phyloP scores from a whole-genome alignment of 2,113 vertebrate genomes.

The Zosterops lateralis region DNA sequence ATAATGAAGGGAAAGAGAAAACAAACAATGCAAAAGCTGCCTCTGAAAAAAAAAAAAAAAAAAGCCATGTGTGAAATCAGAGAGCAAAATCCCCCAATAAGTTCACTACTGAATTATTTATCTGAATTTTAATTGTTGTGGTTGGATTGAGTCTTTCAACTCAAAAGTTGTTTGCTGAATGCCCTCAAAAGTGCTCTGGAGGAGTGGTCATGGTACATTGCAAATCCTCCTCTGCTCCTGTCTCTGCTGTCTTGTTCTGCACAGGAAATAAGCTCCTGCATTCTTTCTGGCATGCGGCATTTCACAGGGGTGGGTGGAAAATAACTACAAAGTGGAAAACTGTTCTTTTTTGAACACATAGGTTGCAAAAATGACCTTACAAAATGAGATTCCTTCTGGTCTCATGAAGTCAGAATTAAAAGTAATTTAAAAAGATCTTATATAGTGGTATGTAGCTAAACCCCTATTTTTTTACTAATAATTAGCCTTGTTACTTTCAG shows the following conservation, averaged over 20 bases:
- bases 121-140: background rate
- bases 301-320: background rate
- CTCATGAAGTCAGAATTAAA: background rate
- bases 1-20: background rate
- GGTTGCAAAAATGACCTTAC: background rate
- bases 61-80: background rate
- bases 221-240: background rate
- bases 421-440: background rate
- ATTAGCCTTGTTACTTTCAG: background rate
- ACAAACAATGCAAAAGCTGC: background rate
- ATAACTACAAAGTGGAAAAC: background rate
- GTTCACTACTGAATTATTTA: background rate
- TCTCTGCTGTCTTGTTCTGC: background rate
- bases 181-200: background rate
- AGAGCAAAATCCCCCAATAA: background rate
- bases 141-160: background rate
- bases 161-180: background rate
- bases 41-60: background rate
- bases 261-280: background rate
- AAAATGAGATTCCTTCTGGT: background rate
- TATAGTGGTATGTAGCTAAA: background rate
- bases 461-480: background rate
- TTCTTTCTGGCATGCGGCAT: background rate
- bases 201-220: background rate
- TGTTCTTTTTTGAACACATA: background rate